Base-by-base conservation (phyloP, 2,797 vertebrate species). In the Pangasius djambal region DNA sequence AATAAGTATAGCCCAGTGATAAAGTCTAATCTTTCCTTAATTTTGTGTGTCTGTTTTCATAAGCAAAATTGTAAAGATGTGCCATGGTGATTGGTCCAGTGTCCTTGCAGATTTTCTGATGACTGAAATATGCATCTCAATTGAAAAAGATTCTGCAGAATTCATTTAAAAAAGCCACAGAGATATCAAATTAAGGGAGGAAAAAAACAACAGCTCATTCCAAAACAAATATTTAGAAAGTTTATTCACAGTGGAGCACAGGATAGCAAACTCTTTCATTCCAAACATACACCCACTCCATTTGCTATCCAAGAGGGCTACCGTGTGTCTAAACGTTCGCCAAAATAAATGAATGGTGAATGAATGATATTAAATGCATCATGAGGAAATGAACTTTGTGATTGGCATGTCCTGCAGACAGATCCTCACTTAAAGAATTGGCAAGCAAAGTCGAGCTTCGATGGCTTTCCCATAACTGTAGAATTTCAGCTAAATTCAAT, bases 151-250 rank as follows among this genome's bases (percentile, higher is more conserved):
- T 91, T 92, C 91, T 90, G 85, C 78, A 65, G 74, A 90, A 88
- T 86, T 91, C 91, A 94, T 94, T 95, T 87, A 89, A 93, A 92
- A 90, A 95, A 94, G 93, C 93, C 92, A 92, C 93, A 94, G 92
- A 93, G 94, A 95, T 91, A 94, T 95, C 93, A 95, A 88, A 95
- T 95, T 95, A 95, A 94, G 91, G 91, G 87, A 75, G 86, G 28
- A 34, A 91, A 92, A 44, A 44, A 95, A 94, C 93, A 92, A 78
- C 25, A 91, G 81, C 88, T 90, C 83, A 89, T 92, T 93, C 92
- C 92, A 94, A 93, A 94, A 94, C 93, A 93, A 95, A 95, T 40
- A 94, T 89, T 84, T 92, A 88, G 91, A 81, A 88, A 88, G 77
- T 84, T 90, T 93, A 95, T 95, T 95, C 93, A 94, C 93, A 95